A percentile compares a stretch with the other conserved stretches of the same genome.
Evolutionary conservation across 2,888 invertebrate species (phyloP).

Genomic region (Drosophila kokeensis): DNA sequence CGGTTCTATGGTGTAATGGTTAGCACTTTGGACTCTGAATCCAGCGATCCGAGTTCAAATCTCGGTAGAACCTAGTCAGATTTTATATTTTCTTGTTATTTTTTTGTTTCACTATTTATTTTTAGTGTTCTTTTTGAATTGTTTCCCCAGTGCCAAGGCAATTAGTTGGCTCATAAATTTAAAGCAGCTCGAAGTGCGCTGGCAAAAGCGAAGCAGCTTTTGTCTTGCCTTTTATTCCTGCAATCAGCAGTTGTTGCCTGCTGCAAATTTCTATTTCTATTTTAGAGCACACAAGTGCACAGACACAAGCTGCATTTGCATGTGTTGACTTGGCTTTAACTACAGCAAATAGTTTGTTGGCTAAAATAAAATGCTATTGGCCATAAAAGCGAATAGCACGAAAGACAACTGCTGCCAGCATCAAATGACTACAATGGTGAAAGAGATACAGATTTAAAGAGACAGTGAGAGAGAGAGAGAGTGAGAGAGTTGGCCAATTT

Average conservation of each 20-base stretch:
- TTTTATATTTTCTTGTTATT: background rate
- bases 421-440: conserved; percentile 16
- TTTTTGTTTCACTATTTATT: background rate
- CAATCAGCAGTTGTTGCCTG: conserved; percentile 44
- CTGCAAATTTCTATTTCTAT: conserved; percentile 42
- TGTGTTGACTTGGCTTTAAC: conserved; percentile 62
- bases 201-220: conserved; percentile 3
- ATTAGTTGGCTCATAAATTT: conserved; percentile 39
- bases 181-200: background rate
- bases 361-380: conserved; percentile 73
- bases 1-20: conserved; percentile 85
- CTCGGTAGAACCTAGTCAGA: conserved; percentile 84
- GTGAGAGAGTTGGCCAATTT: conserved; percentile 44
- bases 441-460: background rate
- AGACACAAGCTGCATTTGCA: conserved; percentile 58
- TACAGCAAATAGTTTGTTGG: conserved; percentile 57
- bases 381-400: conserved; percentile 54
- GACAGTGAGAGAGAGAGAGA: conserved; percentile 1
- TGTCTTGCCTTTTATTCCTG: conserved; percentile 6
- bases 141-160: conserved; percentile 10
- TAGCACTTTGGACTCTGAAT: conserved; percentile 85
- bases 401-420: conserved; percentile 24
- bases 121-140: background rate
- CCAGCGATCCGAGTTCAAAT: conserved; percentile 86
- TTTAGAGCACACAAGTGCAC: conserved; percentile 36